Percentiles rank a stretch among this genome's conserved stretches.
Conservation (phyloP, 1,140 invertebrate genomes). For the Megathymus violae region DNA sequence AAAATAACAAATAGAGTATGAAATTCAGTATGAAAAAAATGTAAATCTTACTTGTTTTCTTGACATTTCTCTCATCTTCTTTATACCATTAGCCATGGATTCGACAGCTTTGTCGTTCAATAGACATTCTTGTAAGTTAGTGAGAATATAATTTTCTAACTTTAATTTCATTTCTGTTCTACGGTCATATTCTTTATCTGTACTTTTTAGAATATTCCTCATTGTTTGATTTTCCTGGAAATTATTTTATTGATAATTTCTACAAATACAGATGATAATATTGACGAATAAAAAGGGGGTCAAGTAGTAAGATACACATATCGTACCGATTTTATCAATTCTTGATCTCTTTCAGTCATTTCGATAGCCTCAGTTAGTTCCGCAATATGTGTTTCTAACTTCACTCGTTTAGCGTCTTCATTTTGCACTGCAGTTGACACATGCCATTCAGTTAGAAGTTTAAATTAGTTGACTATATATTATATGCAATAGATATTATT, state of each 20-base stretch:
- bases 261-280: no score
- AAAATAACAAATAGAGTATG: no score
- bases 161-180: slow-evolving; percentile 82
- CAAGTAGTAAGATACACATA: no score
- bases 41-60: slow-evolving; percentile 74
- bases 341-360: slow-evolving; percentile 85
- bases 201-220: slow-evolving; percentile 65
- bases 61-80: slow-evolving; percentile 76
- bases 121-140: slow-evolving; percentile 87
- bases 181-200: slow-evolving; percentile 83
- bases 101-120: slow-evolving; percentile 86
- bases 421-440: slow-evolving; percentile 53
- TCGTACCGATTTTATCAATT: slow-evolving; percentile 75
- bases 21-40: no score
- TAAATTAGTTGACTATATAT: no score
- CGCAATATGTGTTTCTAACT: slow-evolving; percentile 82
- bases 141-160: slow-evolving; percentile 86
- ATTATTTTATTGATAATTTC: no score
- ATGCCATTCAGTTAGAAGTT: no score
- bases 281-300: no score
- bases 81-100: slow-evolving; percentile 76
- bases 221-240: slow-evolving; percentile 80
- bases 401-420: slow-evolving; percentile 63
- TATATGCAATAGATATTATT: no score
- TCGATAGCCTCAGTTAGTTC: slow-evolving; percentile 83